Evolutionary conservation across 1,140 invertebrate genomes (phyloP), one percentile per base, ranked within the genome.

Genomic region (Proales similis): DNA sequence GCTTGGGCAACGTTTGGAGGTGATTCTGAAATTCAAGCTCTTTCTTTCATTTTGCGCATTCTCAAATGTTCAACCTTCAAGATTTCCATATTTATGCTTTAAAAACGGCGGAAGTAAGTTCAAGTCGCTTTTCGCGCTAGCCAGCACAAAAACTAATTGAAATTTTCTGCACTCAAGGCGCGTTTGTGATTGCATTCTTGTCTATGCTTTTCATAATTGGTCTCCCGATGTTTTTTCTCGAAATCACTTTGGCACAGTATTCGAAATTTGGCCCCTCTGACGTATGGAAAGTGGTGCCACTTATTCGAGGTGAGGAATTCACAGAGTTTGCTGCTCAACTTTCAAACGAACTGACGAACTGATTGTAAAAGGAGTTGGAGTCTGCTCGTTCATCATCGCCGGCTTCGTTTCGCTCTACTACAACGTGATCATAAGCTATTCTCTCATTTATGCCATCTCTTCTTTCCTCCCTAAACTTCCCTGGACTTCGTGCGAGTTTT

Each of bases 221-320:
- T 0, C 74, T 86, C 30, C 86, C 86, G 0, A 76, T 85, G 1
- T 81, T 85, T 32, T 82, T 86, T 53, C 75, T 88, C 63, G 86
- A 89, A 73, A 78, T 88, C 2, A 81, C 84, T 0, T 74, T 88
- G 2, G 86, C 86, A 7, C 86, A 88, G 71, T 83, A 86, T 66
- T 83, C 84, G 33, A 83, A 85, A 67, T 80, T 82, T 70, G 85
- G 85, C 43, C 81, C 84, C 14, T 82, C 85, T 33, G 85, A 84
- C 12, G 80, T 85, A 42, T 88, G 85, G 85, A 79, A 82, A 65
- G 84, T 86, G 61, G 84, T 85, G 29, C 86, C 86, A 0, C 77
- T 88, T 39, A 84, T 88, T 67, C 85, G 81, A 82, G n/a, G n/a
- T n/a, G n/a, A n/a, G n/a, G n/a, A n/a, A n/a, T n/a, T n/a, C n/a